These are phyloP conservation scores for Chanos chanos DNA, from an alignment of 2,797 vertebrate genomes.

Conservation along the genomic window DNA sequence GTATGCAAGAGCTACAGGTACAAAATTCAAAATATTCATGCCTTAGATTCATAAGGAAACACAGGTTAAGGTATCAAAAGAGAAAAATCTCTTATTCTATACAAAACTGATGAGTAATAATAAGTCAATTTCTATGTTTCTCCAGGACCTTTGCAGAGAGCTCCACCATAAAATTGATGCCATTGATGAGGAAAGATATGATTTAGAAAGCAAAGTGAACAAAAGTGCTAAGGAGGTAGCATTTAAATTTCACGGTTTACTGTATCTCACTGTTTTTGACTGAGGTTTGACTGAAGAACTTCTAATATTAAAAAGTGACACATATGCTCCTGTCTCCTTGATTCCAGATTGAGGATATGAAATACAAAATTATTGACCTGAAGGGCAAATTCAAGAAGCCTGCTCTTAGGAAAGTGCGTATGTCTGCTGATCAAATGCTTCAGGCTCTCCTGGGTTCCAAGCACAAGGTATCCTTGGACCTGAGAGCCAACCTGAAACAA, in stretches of 20 bases:
- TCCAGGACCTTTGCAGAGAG: slow-evolving; percentile 85
- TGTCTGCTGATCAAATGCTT: slow-evolving; percentile 86
- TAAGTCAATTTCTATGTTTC: not conserved
- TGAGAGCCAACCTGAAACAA: slow-evolving; percentile 85
- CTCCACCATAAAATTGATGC: slow-evolving; percentile 84
- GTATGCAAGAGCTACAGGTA: slow-evolving; percentile 86
- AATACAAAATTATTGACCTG: slow-evolving; percentile 84
- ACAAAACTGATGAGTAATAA: too few relatives aligned
- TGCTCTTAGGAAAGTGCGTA: slow-evolving; percentile 75
- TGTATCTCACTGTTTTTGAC: too few relatives aligned
- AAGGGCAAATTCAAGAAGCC: slow-evolving; percentile 88
- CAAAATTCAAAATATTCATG: not conserved
- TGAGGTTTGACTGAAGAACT: too few relatives aligned
- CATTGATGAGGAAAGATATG: slow-evolving; percentile 90
- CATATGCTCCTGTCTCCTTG: not conserved
- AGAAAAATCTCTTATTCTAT: too few relatives aligned
- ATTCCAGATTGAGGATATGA: slow-evolving; percentile 81
- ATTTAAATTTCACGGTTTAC: not conserved
- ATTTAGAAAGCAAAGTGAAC: slow-evolving; percentile 82
- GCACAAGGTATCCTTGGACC: slow-evolving; percentile 87
- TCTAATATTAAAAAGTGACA: too few relatives aligned
- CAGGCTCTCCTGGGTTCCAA: slow-evolving; percentile 85
- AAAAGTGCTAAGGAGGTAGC: slow-evolving; percentile 88
- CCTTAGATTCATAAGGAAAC: not conserved
- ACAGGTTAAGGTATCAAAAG: too few relatives aligned